phyloP scores from a whole-genome alignment of 2,797 vertebrate genomes.

The Synaphobranchus kaupii region DNA sequence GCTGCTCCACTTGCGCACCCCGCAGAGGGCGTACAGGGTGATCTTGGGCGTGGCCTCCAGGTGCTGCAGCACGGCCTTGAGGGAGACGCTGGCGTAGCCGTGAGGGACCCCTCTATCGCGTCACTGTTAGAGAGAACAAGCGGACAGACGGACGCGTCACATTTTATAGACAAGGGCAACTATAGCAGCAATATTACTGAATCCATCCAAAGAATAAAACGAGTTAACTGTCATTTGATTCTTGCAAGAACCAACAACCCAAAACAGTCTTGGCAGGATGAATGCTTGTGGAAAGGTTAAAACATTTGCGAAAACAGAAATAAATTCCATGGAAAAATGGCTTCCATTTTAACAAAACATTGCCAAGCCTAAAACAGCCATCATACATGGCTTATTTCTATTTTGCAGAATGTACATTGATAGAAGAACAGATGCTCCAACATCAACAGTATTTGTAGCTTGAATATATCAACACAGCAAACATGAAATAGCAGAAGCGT shows the following conservation, averaged over 20 bases:
- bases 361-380: not conserved
- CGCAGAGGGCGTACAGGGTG: conserved; percentile 86
- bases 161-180: not conserved
- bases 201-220: not conserved
- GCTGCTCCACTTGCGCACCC: conserved; percentile 91
- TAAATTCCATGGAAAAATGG: not conserved
- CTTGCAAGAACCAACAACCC: not conserved
- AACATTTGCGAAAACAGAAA: not conserved
- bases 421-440: too few species aligned
- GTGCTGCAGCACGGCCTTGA: conserved; percentile 89
- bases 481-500: not conserved
- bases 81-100: conserved; percentile 80
- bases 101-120: conserved; percentile 67
- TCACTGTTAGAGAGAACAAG: conserved; percentile 63
- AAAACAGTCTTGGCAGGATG: not conserved
- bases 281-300: not conserved
- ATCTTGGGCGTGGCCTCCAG: conserved; percentile 95
- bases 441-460: not conserved
- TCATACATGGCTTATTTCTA: not conserved
- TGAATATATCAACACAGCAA: not conserved
- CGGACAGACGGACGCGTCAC: not conserved
- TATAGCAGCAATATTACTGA: not conserved
- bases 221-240: not conserved
- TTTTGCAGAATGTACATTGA: not conserved
- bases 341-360: not conserved